Evolutionary conservation across 2,113 vertebrate genomes (phyloP).

Genomic region (Spermophilus dauricus): DNA sequence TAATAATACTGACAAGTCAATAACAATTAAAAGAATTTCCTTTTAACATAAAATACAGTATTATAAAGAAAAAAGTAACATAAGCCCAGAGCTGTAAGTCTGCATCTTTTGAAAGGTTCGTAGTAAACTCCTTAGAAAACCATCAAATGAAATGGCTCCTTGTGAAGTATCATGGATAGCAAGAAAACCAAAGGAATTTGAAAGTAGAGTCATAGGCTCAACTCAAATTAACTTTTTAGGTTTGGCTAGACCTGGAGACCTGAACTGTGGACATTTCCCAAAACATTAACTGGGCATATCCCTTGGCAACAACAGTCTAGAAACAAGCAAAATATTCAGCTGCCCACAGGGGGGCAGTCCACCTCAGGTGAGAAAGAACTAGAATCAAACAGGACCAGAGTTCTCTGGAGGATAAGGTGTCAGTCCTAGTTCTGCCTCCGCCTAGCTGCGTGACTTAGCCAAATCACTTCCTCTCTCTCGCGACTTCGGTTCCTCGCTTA

Average conservation of each 20-base stretch:
- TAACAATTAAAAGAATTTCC: not conserved
- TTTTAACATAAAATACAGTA: not conserved
- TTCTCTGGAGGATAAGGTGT: not conserved
- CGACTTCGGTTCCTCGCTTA: conserved; percentile 31
- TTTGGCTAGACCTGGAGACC: not conserved
- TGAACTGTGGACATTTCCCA: conserved; percentile 41
- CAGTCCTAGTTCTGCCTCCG: not conserved
- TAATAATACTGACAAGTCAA: not conserved
- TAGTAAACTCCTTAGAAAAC: conserved; percentile 39
- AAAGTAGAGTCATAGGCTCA: not conserved
- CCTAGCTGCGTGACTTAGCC: not conserved
- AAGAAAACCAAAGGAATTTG: conserved; percentile 24
- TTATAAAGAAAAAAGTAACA: not conserved
- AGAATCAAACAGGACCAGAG: not conserved
- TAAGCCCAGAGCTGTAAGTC: not conserved
- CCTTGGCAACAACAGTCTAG: conserved; percentile 4
- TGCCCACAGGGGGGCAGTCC: conserved; percentile 75
- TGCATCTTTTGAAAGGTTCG: not conserved
- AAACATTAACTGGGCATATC: not conserved
- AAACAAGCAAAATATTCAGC: not conserved
- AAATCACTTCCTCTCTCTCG: conserved; percentile 64
- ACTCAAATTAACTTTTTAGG: not conserved
- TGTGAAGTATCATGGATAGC: conserved; percentile 28
- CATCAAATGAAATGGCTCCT: not conserved
- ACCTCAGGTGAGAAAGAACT: conserved; percentile 15